Percentiles rank a stretch among this genome's conserved stretches.
These are phyloP conservation scores for Nymphicus hollandicus DNA, from an alignment of 2,113 vertebrate genomes.

Conservation along the genomic window DNA sequence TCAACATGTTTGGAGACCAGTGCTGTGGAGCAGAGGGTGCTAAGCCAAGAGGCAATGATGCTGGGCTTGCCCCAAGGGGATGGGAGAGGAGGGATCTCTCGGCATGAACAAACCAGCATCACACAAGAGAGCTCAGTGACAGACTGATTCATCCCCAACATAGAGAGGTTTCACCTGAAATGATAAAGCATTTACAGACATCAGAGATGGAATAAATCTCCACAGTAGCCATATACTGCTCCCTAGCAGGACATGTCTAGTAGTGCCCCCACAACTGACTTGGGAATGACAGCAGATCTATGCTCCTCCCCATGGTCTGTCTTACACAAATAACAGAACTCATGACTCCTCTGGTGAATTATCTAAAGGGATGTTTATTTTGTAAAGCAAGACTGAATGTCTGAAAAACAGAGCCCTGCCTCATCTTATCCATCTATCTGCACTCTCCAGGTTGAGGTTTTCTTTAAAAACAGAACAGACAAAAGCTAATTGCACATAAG, in stretches of 20 bases:
- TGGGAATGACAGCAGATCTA: not conserved
- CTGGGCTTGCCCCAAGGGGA: not conserved
- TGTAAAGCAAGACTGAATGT: not conserved
- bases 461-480: slow-evolving; percentile 32
- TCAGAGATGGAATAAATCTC: not conserved
- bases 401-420: not conserved
- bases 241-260: not conserved
- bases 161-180: not conserved
- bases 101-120: rapidly evolving
- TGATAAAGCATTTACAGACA: not conserved
- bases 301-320: not conserved
- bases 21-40: not conserved
- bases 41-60: not conserved
- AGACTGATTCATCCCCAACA: not conserved
- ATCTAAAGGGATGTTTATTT: not conserved
- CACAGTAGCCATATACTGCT: not conserved
- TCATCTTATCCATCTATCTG: slow-evolving; percentile 21
- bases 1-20: rapidly evolving
- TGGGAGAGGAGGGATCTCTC: not conserved
- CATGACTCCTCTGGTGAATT: not conserved
- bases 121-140: not conserved
- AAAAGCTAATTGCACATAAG: not conserved
- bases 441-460: not conserved
- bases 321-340: not conserved
- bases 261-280: not conserved